Base-by-base conservation (phyloP, 2,797 vertebrate species). In the Chelon auratus region DNA sequence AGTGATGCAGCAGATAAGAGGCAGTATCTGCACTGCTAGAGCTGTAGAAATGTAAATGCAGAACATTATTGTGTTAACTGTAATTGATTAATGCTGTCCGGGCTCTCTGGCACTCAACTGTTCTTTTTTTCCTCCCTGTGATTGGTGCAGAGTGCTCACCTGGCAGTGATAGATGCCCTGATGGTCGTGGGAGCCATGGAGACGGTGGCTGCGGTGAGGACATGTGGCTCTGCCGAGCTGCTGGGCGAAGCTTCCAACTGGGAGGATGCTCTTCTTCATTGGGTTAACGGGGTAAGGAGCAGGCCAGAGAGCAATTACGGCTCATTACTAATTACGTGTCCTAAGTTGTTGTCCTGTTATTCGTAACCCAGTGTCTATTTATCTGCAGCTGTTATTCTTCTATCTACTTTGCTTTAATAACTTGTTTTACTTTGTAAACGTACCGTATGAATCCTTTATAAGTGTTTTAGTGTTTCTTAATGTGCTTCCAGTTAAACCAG, bases 81-180 rank as follows among this genome's bases (percentile, higher is more conserved):
- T 77, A 85, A 55, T 33, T 26, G 68, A 77, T 60, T 73, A 54
- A 72, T 80, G 68, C 62, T 71, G 26, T 43, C 75, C 75, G 59
- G 51, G 9, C 59, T 72, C 9, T 26, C 36, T 40, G 33, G 13
- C 51, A 43, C 43, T 69, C 64, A 53, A 3, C 75, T 64, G 18
- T 22, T 73, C 52, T 74, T 81, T 56, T 66, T 45, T 20, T 68
- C 62, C 63, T 68, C 40, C 66, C 22, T 88, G 36, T 85, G 77
- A 81, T 89, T 87, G 82, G 68, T 83, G 26, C 91, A 98, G 97
- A 95, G 92, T 73, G 95, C 96, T 71, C 97, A 98, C 89, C 90
- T 97, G 64, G 95, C 95, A 18, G 82, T 97, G 88, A 97, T 97
- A 0, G 96, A 98, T 54, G 93, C 95, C 42, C 89, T 98, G 86